These are phyloP conservation scores for Zeus faber DNA, from an alignment of 2,113 vertebrate species.

Conservation along the genomic window DNA sequence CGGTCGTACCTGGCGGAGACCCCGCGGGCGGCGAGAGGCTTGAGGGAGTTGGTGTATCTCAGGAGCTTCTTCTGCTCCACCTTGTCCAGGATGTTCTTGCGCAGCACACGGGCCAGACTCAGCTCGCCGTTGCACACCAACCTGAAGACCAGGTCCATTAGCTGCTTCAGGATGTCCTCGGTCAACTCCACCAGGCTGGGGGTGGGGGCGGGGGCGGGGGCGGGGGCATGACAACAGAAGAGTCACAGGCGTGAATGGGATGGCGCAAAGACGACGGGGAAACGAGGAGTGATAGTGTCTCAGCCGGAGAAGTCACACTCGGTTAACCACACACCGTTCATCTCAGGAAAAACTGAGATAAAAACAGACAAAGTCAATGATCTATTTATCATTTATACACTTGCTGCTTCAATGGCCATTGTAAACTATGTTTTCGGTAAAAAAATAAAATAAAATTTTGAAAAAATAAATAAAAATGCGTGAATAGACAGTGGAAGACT, in stretches of 20 bases:
- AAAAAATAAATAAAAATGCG: too few species aligned
- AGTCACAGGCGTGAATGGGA: background rate
- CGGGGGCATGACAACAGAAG: background rate
- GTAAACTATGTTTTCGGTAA: too few species aligned
- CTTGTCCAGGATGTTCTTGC: conserved; percentile 97
- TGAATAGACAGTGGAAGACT: too few species aligned
- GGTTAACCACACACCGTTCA: too few species aligned
- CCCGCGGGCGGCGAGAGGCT: conserved; percentile 88
- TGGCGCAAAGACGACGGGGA: background rate
- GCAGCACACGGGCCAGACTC: conserved; percentile 91
- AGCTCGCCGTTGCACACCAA: conserved; percentile 94
- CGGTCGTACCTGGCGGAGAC: conserved; percentile 89
- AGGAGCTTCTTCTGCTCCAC: conserved; percentile 94
- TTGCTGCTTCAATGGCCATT: too few species aligned
- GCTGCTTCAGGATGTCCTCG: conserved; percentile 92
- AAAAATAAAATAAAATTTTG: too few species aligned
- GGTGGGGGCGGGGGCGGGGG: background rate
- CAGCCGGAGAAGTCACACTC: too few species aligned
- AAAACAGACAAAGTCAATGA: too few species aligned
- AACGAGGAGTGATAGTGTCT: background rate
- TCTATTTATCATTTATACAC: too few species aligned
- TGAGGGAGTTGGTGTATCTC: conserved; percentile 85
- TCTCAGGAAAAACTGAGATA: too few species aligned
- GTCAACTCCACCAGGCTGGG: conserved; percentile 91
- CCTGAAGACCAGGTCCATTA: conserved; percentile 95